Base-by-base conservation (phyloP, 1,140 invertebrate genomes). In the Gyrodactylus bullatarudis region DNA sequence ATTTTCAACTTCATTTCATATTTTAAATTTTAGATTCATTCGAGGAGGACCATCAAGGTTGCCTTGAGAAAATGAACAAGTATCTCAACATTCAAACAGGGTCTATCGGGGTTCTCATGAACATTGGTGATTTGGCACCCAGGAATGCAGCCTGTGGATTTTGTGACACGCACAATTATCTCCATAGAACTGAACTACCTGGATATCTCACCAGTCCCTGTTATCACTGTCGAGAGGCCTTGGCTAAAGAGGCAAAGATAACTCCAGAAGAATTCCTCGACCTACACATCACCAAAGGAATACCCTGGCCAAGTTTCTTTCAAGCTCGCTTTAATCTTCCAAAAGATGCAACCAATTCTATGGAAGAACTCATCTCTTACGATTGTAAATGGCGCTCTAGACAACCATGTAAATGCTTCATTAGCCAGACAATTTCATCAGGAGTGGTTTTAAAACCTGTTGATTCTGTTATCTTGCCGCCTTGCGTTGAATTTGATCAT, bases 211-310 rank as follows among this genome's bases (percentile, higher is more conserved):
- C 25, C 1, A 8, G 1, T n/a, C 71, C 26, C 2, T 72, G 71
- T 68, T 72, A 72, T 68, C 71, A 72, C 21, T 72, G 71, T 68
- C 19, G 71, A 23, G 71, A 72, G 21, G 26, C 19, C 1, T 68
- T 72, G 20, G 71, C 71, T n/a, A 72, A 72, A 23, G 71, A 72
- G 21, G 26, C 71, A 20, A 69, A 69, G 23, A 69, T 69, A 69
- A 21, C 20, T 69, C 68, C 68, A 21, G 20, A 2, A 20, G 23
- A 69, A 21, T 23, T 69, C 8, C 8, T 69, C 20, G 68, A 69
- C 23, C 68, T 69, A 21, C 68, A 69, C 23, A 20, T 71, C 24
- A 16, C 21, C 20, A 71, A 71, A 20, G 21, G 21, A 20, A 71
- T 71, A 23, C 70, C 70, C 24, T 71, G 70, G 70, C 70, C 70